Evolutionary conservation across 2,888 invertebrate genomes (phyloP), one percentile per base, ranked within the genome.

Genomic region (Syrista parreyssii): DNA sequence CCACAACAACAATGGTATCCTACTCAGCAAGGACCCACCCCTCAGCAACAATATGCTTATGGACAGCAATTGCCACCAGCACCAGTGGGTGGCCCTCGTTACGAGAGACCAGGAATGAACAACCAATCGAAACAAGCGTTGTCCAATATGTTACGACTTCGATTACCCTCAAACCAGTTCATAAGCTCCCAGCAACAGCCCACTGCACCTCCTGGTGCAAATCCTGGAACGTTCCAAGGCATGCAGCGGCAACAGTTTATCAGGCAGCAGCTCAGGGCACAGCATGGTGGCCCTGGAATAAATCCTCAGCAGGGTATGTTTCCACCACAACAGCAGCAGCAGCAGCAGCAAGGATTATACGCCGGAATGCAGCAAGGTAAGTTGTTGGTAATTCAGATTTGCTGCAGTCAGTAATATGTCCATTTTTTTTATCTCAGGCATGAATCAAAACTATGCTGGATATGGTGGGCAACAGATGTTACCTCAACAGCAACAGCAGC

Each of bases 91-190:
- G 91, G 89, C 9, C 90, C 89, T 1, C 88, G 92, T 76, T 91
- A 89, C 73, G 91, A 92, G 73, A 87, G 94, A 6, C 92, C 92
- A 0, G 89, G 90, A 11, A 93, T 96, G 84, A 95, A 91, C 78
- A 90, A 95, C 89, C 96, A 95, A 84, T 96, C 96, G 9, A 97
- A 98, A 88, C 97, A 96, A 89, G 97, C 97, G 0, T 92, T 98
- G 68, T 96, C 96, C 75, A 95, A 97, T 87, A 96, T 98, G 97
- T 92, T 98, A 76, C 93, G 97, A 0, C 94, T 95, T 86, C 93
- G 97, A 9, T 93, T 96, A 82, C 96, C 97, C 0, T 91, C 92
- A 1, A 93, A 92, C 82, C 93, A 92, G 81, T 92, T 92, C 76
- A 91, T 92, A 86, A 89, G 89, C 0, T 85, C 88, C 9, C 91